These are phyloP conservation scores for Rattus rattus DNA, from an alignment of 2,113 vertebrate species.

Conservation along the genomic window DNA sequence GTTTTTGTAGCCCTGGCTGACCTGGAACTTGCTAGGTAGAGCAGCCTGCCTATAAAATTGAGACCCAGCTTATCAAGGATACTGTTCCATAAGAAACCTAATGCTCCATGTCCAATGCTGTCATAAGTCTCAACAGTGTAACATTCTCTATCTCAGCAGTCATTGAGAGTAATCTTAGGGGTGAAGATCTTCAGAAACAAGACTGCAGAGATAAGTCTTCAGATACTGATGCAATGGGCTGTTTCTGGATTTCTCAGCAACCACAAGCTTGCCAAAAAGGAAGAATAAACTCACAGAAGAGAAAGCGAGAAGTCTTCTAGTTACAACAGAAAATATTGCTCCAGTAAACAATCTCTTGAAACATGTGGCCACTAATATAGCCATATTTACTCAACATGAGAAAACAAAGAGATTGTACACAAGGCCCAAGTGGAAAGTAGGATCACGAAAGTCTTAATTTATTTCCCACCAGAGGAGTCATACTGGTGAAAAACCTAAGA, in stretches of 20 bases:
- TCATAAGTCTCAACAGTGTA: constrained; percentile 9
- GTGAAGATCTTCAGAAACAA: constrained; percentile 54
- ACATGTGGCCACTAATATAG: constrained; percentile 73
- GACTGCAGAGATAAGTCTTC: constrained; percentile 52
- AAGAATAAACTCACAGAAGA: constrained; percentile 54
- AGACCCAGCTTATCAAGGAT: neutral
- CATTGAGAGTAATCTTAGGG: constrained; percentile 23
- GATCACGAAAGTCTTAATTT: constrained; percentile 78
- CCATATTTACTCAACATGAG: constrained; percentile 48
- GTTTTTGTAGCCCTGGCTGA: neutral
- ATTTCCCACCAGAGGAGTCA: constrained; percentile 80
- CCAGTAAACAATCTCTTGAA: constrained; percentile 76
- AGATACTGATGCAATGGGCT: constrained; percentile 52
- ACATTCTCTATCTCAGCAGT: constrained; percentile 57
- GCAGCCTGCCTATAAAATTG: neutral
- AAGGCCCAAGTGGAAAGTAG: constrained; percentile 77
- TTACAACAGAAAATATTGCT: constrained; percentile 75
- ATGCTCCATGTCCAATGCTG: neutral
- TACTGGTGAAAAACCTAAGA: constrained; percentile 87
- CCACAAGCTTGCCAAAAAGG: constrained; percentile 45
- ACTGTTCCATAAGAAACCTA: constrained; percentile 11
- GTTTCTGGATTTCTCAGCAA: constrained; percentile 36
- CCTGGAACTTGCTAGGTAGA: too few relatives aligned
- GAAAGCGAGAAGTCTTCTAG: constrained; percentile 72
- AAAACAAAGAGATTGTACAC: constrained; percentile 70